A percentile compares a stretch with the other conserved stretches of the same genome.
These are phyloP conservation scores for Epicampocera succincta DNA, from an alignment of 2,888 invertebrate species.

Conservation along the genomic window DNA sequence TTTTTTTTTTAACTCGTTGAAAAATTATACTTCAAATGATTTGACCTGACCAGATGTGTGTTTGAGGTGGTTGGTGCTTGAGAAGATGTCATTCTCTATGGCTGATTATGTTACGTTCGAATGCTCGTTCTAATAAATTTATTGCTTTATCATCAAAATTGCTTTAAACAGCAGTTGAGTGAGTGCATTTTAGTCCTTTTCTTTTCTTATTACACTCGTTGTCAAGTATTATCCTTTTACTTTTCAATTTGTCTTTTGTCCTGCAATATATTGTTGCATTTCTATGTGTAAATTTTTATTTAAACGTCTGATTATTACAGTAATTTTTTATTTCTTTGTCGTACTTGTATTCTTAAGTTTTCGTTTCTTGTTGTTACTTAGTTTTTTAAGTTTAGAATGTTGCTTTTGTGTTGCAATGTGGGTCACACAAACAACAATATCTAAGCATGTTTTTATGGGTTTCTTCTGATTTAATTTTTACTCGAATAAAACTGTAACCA, in stretches of 20 bases:
- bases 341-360: constrained; percentile 32
- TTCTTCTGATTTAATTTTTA: constrained; percentile 20
- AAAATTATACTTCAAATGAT: constrained; percentile 45
- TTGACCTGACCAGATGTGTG: constrained; percentile 6
- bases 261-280: not conserved
- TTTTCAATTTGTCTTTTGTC: not conserved
- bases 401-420: constrained; percentile 53
- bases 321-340: constrained; percentile 52
- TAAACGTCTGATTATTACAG: constrained; percentile 63
- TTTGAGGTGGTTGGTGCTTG: not conserved
- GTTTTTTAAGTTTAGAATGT: constrained; percentile 6
- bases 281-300: constrained; percentile 61
- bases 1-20: constrained; percentile 32
- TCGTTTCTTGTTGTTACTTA: constrained; percentile 9
- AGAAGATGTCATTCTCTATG: constrained; percentile 1
- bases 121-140: constrained; percentile 41
- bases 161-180: constrained; percentile 51
- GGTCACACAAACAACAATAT: constrained; percentile 42
- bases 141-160: constrained; percentile 62
- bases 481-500: constrained; percentile 47
- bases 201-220: constrained; percentile 15
- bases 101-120: constrained; percentile 20
- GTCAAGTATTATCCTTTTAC: constrained; percentile 38
- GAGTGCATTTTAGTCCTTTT: constrained; percentile 52
- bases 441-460: constrained; percentile 23